A percentile compares a stretch with the other conserved stretches of the same genome.
phyloP scores from a whole-genome alignment of 2,888 invertebrate genomes.

The Polia nebulosa region DNA sequence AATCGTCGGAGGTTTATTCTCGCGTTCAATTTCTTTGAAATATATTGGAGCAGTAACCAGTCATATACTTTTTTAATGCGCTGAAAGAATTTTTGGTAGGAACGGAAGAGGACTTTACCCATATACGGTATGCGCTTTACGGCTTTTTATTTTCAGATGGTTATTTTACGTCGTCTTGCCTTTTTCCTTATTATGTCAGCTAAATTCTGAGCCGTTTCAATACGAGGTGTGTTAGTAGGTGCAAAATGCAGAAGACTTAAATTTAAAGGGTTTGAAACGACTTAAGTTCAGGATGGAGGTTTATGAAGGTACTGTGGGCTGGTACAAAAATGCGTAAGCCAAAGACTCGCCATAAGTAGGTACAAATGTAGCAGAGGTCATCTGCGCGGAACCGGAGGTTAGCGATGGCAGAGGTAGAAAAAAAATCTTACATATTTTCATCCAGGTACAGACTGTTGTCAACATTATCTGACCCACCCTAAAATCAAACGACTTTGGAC shows the following conservation, averaged over 20 bases:
- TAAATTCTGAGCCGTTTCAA: slow-evolving; percentile 30
- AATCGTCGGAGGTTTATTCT: slow-evolving; percentile 63
- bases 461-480: no score
- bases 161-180: slow-evolving; percentile 42
- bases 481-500: no score
- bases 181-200: slow-evolving; percentile 50
- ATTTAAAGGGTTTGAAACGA: slow-evolving; percentile 14
- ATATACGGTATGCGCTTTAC: slow-evolving; percentile 45
- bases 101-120: slow-evolving; percentile 41
- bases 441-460: no score
- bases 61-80: slow-evolving; percentile 48
- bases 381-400: no score
- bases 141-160: slow-evolving; percentile 54
- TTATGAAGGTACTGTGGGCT: slow-evolving; percentile 3
- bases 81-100: slow-evolving; percentile 28
- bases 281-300: not conserved
- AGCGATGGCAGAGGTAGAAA: no score
- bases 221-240: slow-evolving; percentile 26
- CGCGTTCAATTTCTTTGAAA: slow-evolving; percentile 55
- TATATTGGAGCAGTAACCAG: slow-evolving; percentile 50
- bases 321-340: not conserved
- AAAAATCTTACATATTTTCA: no score
- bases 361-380: not conserved
- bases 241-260: slow-evolving; percentile 33
- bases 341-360: not conserved